Conservation (phyloP, 2,113 vertebrate species). For the Sphyrna mokarran region DNA sequence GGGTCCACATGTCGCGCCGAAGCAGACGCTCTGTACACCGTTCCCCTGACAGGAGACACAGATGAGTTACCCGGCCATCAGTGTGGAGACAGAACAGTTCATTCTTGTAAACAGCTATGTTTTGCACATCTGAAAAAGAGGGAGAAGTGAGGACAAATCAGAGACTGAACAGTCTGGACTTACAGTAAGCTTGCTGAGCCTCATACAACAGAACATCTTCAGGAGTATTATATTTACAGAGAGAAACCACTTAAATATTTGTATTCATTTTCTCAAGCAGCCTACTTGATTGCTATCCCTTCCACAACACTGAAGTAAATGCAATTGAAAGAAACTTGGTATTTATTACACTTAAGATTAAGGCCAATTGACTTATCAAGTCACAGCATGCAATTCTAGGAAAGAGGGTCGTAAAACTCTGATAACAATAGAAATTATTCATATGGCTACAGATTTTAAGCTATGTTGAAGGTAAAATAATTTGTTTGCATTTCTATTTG, state of each 20-base stretch:
- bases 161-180: neutral
- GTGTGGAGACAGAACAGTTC: constrained; percentile 86
- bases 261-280: neutral
- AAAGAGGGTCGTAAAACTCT: too few relatives aligned
- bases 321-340: too few relatives aligned
- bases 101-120: constrained; percentile 73
- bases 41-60: constrained; percentile 77
- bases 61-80: constrained; percentile 74
- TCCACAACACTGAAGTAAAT: too few relatives aligned
- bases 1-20: constrained; percentile 71
- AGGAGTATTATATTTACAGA: neutral
- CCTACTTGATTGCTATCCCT: too few relatives aligned
- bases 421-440: too few relatives aligned
- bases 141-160: neutral
- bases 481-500: too few relatives aligned
- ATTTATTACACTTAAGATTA: too few relatives aligned
- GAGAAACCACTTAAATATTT: neutral
- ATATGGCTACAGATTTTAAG: too few relatives aligned
- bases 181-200: neutral
- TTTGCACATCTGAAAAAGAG: constrained; percentile 66
- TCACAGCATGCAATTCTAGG: too few relatives aligned
- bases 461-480: too few relatives aligned
- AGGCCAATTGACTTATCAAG: too few relatives aligned
- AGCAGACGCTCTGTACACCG: constrained; percentile 85
- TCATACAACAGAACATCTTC: neutral